Evolutionary conservation across 2,888 invertebrate genomes (phyloP), one percentile per base, ranked within the genome.

Genomic region (Chelonus formosanus): DNA sequence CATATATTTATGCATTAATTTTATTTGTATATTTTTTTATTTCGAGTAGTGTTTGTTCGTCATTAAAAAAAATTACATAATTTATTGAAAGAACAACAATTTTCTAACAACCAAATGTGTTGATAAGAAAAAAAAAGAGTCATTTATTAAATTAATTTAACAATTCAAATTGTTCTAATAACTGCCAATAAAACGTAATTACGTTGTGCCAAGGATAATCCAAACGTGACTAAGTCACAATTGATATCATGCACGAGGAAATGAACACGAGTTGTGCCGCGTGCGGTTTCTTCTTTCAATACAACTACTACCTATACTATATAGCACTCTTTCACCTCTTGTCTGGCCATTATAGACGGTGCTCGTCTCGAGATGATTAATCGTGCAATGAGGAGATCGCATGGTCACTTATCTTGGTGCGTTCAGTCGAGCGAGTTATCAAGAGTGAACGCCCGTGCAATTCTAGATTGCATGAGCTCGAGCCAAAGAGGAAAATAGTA

Each of bases 291-390:
- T 57, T 34, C 45, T 34, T 57, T 43, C 32, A 43, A 10, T 31
- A 8, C 44, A 32, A 45, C n/a, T 4, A 45, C 44, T 45, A 10
- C 10, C 5, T 47, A 34, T 35, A 47, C 5, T 44, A 35, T 31
- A 48, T 35, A 44, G 34, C 36, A 40, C 50, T 60, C 59, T 50
- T 60, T 48, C 36, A 60, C 59, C 59, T 60, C 32, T 60, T 10
- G 31, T 8, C 32, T 62, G 54, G 62, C 56, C 53, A 59, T 58
- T 58, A 52, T 6, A 40, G 59, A 44, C 60, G 55, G 40, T 44
- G 34, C 59, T 59, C 58, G 48, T 43, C 31, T 52, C 40, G 47
- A 45, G 54, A 65, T 65, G 65, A 67, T 63, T 67, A 67, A 67
- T 67, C 56, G 62, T 47, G 57, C 61, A 62, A 56, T 47, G 43